Base-by-base conservation (phyloP, 2,888 invertebrate species). In the Nomada ruficornis region DNA sequence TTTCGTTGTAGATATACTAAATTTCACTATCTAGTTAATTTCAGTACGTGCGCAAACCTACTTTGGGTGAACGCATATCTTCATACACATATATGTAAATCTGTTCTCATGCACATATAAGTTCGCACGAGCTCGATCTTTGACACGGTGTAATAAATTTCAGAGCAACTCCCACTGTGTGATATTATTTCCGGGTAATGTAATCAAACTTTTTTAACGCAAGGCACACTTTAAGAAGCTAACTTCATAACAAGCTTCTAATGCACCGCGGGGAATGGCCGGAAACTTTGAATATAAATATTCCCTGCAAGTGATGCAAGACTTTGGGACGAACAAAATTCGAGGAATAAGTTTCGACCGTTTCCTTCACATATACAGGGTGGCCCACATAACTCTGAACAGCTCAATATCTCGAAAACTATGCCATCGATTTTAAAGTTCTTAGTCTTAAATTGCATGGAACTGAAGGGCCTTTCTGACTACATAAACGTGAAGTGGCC, bases 131-230 rank as follows among this genome's bases (percentile, higher is more conserved):
- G 29, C 55, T 13, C 13, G 29, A 57, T 60, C 63, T 69, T 64
- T 26, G 36, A 68, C 68, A 29, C 60, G 60, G 26, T 78, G 36
- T 23, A 73, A 80, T 73, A 79, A 68, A 73, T 54, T 57, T 29
- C 15, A 10, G 13, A 20, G 0, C 2, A 57, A 26, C 7, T 55
- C 36, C 68, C 42, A 42, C n/a, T 10, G n/a, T 29, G 57, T 50
- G 55, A 50, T 62, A 62, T 71, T 50, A 78, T 79, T 80, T 44
- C 26, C 47, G 20, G 23, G 29, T 70, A 67, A 80, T 18, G 42
- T 13, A 80, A 80, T 82, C 75, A 80, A 71, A 75, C 67, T 80
- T 74, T 71, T 68, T 75, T 68, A 82, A 82, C 69, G 26, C 18
- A 5, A 20, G 23, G n/a, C 26, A 23, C 47, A 10, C 60, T 71